phyloP scores from a whole-genome alignment of 2,797 vertebrate genomes.

The Pseudomugil gertrudae region DNA sequence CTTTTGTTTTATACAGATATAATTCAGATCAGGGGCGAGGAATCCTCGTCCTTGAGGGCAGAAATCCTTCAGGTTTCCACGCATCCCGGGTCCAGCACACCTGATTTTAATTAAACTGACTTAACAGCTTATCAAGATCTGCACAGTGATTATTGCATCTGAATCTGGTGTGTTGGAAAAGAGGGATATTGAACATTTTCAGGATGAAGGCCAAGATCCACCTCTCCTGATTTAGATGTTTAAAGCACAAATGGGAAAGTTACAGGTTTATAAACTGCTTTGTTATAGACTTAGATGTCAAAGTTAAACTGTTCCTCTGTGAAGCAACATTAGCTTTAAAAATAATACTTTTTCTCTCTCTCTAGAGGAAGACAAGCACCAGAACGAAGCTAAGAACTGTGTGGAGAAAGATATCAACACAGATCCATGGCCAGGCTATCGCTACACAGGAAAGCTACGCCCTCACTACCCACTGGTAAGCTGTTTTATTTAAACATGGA shows the following conservation, averaged over 20 bases:
- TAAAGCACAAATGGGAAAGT: background rate
- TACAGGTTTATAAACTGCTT: background rate
- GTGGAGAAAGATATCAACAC: slow-evolving; percentile 92
- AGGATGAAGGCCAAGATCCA: no score
- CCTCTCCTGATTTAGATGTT: no score
- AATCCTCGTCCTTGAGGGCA: no score
- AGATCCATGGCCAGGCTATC: slow-evolving; percentile 97
- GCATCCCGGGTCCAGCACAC: no score
- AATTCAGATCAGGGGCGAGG: no score
- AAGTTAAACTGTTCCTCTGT: background rate
- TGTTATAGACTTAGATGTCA: background rate
- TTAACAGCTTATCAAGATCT: no score
- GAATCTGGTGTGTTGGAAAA: no score
- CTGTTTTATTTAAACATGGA: background rate
- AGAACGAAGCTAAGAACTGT: slow-evolving; percentile 88
- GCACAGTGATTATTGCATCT: no score
- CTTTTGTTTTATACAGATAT: background rate
- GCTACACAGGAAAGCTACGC: slow-evolving; percentile 93
- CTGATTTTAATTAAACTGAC: no score
- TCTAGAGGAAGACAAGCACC: slow-evolving; percentile 92
- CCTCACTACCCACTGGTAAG: slow-evolving; percentile 96
- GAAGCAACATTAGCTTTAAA: slow-evolving; percentile 24
- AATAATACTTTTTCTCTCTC: slow-evolving; percentile 11
- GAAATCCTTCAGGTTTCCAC: no score
- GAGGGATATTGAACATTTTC: no score